A percentile compares a stretch with the other conserved stretches of the same genome.
Evolutionary conservation across 2,888 invertebrate species (phyloP).

Genomic region (Myopa tessellatipennis): DNA sequence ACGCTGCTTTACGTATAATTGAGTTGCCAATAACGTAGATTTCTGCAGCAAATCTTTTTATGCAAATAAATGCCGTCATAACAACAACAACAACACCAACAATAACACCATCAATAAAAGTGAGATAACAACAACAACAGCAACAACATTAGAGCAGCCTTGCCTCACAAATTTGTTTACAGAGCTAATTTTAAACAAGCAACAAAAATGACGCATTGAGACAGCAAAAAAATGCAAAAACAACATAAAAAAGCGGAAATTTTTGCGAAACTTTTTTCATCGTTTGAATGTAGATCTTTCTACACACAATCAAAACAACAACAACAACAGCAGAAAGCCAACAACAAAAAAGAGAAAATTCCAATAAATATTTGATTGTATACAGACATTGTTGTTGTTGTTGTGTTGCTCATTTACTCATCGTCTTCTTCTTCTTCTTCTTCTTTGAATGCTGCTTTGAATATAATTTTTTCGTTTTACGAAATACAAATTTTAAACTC

Average conservation of each 20-base stretch:
- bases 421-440: too few species aligned
- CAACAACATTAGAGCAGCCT: not conserved
- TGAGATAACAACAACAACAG: not conserved
- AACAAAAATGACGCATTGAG: not conserved
- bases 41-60: not conserved
- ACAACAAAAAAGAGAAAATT: too few species aligned
- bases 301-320: too few species aligned
- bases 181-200: not conserved
- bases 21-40: not conserved
- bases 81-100: not conserved
- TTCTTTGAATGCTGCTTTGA: too few species aligned
- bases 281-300: too few species aligned
- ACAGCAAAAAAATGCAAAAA: too few species aligned
- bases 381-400: too few species aligned
- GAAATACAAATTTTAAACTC: too few species aligned
- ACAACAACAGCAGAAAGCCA: too few species aligned
- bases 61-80: not conserved
- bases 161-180: not conserved
- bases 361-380: too few species aligned
- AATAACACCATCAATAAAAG: not conserved
- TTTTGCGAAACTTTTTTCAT: not conserved
- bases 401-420: too few species aligned
- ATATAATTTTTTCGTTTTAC: too few species aligned
- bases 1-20: not conserved
- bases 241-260: not conserved